Evolutionary conservation across 1,140 invertebrate genomes (phyloP).

Genomic region (Zaprionus nigranus): DNA sequence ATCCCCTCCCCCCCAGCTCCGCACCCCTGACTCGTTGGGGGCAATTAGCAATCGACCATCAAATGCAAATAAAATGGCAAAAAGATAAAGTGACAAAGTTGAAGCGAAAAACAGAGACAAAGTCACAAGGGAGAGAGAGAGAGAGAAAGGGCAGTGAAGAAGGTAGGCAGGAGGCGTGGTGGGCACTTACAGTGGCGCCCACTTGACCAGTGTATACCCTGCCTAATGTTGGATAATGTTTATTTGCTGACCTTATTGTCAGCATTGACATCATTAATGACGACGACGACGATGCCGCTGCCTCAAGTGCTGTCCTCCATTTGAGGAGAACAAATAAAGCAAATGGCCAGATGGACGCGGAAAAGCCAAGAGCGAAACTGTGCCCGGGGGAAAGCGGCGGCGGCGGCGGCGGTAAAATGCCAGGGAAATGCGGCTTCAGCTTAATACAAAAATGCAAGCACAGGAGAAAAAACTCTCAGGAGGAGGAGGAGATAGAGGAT

Average conservation of each 20-base stretch:
- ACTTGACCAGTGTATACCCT: constrained; percentile 3
- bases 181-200: constrained; percentile 8
- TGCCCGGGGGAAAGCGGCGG: background rate
- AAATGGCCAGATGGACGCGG: constrained; percentile 25
- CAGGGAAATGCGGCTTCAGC: background rate
- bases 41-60: constrained; percentile 50
- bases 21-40: background rate
- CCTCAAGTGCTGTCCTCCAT: constrained; percentile 76
- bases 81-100: constrained; percentile 17
- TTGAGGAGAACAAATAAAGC: constrained; percentile 54
- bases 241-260: constrained; percentile 61
- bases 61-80: constrained; percentile 43
- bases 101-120: background rate
- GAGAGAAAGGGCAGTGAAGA: background rate
- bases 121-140: background rate
- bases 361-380: too few relatives aligned
- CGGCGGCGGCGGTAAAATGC: too few relatives aligned
- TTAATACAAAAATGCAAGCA: constrained; percentile 58
- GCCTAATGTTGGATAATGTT: constrained; percentile 46
- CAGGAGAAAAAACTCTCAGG: constrained; percentile 9
- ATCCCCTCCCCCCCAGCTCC: background rate
- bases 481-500: background rate
- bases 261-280: constrained; percentile 79
- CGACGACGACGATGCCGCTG: constrained; percentile 48
- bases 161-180: background rate